Conservation (phyloP, 2,888 invertebrate genomes). For the Pseudolycoriella hygida region DNA sequence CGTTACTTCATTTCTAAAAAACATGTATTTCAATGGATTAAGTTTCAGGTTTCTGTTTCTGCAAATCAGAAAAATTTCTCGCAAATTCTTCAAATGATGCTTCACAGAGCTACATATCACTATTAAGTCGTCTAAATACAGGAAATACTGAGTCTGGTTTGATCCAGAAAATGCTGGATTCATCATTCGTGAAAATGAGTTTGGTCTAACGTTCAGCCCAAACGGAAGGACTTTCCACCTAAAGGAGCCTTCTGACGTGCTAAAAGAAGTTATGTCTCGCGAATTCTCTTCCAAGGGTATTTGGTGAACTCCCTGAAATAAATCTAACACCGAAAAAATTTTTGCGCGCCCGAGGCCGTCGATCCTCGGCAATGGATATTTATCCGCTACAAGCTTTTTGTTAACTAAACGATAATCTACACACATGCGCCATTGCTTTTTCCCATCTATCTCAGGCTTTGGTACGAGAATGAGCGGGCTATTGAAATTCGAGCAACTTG, state of each 20-base stretch:
- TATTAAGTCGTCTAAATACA: constrained; percentile 13
- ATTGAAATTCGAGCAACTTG: constrained; percentile 11
- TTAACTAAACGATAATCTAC: constrained; percentile 1
- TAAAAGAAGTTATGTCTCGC: not conserved
- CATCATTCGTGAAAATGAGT: constrained; percentile 15
- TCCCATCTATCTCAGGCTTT: constrained; percentile 7
- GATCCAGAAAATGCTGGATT: constrained; percentile 15
- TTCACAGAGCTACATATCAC: constrained; percentile 10
- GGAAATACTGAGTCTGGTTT: constrained; percentile 11
- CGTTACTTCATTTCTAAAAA: constrained; percentile 9
- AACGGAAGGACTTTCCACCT: constrained; percentile 14
- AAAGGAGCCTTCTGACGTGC: constrained; percentile 10
- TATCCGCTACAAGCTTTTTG: constrained; percentile 8
- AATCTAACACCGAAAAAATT: constrained; percentile 1
- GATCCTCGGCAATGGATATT: constrained; percentile 6
- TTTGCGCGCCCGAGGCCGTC: constrained; percentile 6
- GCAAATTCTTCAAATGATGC: constrained; percentile 7
- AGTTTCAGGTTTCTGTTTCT: constrained; percentile 10
- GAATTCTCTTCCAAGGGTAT: not conserved
- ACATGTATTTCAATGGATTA: constrained; percentile 1
- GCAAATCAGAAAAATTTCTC: constrained; percentile 8
- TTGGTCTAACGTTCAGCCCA: constrained; percentile 13
- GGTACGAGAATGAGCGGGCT: constrained; percentile 13
- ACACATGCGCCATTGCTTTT: constrained; percentile 7
- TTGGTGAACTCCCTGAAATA: constrained; percentile 1